phyloP scores from a whole-genome alignment of 2,888 invertebrate species.

The Neoitamus cyanurus region DNA sequence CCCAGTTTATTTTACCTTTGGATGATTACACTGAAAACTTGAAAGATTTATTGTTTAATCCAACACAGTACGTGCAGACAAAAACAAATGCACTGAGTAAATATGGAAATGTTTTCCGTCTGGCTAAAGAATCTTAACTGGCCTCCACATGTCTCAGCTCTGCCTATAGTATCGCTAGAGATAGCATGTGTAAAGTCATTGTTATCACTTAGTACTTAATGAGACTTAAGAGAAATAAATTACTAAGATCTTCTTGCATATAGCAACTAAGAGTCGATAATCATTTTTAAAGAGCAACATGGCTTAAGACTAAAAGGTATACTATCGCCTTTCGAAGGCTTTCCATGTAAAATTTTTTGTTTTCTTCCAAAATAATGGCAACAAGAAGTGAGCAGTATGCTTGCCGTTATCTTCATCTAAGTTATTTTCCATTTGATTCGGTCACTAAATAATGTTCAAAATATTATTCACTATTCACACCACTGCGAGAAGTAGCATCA shows the following conservation, averaged over 20 bases:
- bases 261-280: not conserved
- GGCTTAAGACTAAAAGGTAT: not conserved
- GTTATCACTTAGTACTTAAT: not conserved
- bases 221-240: not conserved
- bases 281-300: not conserved
- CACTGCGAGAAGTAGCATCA: too few species aligned
- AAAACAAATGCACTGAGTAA: not conserved
- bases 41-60: not conserved
- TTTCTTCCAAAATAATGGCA: not conserved
- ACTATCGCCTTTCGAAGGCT: not conserved
- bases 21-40: not conserved
- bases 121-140: slow-evolving; percentile 12
- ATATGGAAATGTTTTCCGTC: not conserved
- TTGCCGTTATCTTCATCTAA: not conserved
- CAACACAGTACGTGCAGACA: not conserved
- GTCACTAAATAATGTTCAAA: not conserved
- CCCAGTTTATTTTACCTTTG: not conserved
- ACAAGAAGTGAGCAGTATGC: not conserved
- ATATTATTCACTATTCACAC: too few species aligned
- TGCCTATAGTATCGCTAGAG: slow-evolving; percentile 24
- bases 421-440: not conserved
- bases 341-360: not conserved
- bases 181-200: not conserved
- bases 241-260: not conserved
- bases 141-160: not conserved